A percentile compares a stretch with the other conserved stretches of the same genome.
Conservation (phyloP, 2,797 vertebrate species). For the Macroramphosus scolopax region DNA sequence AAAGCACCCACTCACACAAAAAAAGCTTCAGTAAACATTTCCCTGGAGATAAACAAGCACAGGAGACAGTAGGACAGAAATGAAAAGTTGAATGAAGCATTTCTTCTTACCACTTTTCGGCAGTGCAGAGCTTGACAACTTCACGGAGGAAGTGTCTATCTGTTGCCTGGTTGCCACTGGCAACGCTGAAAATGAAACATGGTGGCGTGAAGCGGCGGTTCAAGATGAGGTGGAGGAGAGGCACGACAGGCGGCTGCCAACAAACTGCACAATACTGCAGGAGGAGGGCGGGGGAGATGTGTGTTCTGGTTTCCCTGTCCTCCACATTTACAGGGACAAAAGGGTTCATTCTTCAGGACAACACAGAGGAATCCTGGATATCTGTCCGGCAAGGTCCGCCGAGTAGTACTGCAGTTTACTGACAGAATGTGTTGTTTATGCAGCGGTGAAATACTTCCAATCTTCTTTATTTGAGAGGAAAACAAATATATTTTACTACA, state of each 20-base stretch:
- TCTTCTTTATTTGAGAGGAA: too few species aligned
- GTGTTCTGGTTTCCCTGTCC: neutral
- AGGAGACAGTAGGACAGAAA: neutral
- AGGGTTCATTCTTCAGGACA: conserved; percentile 10
- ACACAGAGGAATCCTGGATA: conserved; percentile 19
- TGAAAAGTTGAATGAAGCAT: neutral
- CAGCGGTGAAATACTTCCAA: too few species aligned
- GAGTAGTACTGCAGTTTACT: too few species aligned
- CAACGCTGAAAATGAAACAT: conserved; percentile 45
- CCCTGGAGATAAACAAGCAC: neutral
- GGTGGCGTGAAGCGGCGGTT: conserved; percentile 16
- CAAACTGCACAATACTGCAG: neutral
- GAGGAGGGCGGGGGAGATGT: conserved; percentile 10
- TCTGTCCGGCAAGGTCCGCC: neutral
- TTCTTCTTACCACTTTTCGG: conserved; percentile 34
- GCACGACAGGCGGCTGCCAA: neutral
- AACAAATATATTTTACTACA: too few species aligned
- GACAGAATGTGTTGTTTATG: too few species aligned
- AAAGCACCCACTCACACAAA: neutral
- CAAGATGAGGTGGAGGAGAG: too few species aligned
- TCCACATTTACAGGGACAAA: conserved; percentile 8
- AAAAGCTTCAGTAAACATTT: neutral
- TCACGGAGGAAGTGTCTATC: conserved; percentile 45
- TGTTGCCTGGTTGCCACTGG: conserved; percentile 59
- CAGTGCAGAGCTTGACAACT: conserved; percentile 6